These are phyloP conservation scores for Pantherophis alleghaniensis DNA, from an alignment of 2,797 vertebrate genomes.

Conservation along the genomic window DNA sequence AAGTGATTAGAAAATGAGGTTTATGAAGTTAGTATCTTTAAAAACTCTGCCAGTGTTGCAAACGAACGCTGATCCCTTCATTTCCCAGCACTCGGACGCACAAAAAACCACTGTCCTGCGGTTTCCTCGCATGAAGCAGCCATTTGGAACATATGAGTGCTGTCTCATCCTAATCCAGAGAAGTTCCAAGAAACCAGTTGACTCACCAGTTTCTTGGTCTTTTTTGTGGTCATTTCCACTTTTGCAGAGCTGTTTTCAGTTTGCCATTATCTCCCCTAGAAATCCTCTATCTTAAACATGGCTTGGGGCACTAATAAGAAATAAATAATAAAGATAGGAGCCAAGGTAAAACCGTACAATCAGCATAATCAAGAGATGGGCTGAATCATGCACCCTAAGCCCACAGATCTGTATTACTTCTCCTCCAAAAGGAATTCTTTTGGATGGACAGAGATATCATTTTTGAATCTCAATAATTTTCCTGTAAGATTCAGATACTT, in stretches of 20 bases:
- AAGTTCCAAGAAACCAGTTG: neutral
- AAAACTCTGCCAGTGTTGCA: neutral
- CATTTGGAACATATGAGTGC: neutral
- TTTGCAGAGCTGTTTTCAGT: neutral
- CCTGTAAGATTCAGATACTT: neutral
- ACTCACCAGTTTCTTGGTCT: neutral
- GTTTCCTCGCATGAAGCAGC: neutral
- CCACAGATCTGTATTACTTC: neutral
- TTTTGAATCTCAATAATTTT: neutral
- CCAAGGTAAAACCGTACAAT: neutral
- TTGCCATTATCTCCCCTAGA: neutral
- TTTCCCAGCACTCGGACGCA: neutral
- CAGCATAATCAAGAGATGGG: neutral
- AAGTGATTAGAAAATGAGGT: neutral
- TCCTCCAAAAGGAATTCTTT: neutral
- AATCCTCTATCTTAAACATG: neutral
- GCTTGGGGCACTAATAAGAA: neutral
- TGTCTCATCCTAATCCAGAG: neutral
- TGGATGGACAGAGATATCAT: neutral
- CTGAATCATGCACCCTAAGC: neutral
- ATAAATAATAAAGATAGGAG: neutral
- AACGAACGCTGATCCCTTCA: neutral
- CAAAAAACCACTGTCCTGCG: neutral
- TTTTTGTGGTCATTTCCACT: neutral
- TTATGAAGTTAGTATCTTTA: neutral